phyloP scores from a whole-genome alignment of 2,113 vertebrate species.

The Etia nguti region DNA sequence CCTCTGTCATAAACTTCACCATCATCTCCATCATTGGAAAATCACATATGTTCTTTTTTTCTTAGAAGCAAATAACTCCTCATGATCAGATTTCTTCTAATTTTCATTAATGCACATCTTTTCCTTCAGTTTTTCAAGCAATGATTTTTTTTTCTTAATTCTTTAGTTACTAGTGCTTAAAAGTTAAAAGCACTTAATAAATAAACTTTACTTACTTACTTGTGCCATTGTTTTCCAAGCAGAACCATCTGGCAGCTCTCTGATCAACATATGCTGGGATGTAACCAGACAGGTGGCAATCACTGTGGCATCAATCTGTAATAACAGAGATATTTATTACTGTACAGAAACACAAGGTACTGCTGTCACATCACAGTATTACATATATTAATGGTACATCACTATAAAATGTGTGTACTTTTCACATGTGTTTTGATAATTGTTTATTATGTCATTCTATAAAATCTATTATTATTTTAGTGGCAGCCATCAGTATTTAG shows the following conservation, averaged over 20 bases:
- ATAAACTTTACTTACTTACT: neutral
- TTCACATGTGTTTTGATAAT: neutral
- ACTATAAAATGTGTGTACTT: neutral
- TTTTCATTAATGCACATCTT: neutral
- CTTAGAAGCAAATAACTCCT: neutral
- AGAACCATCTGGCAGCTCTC: neutral
- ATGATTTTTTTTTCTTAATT: neutral
- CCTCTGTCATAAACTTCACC: neutral
- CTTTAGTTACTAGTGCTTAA: neutral
- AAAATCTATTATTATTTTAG: neutral
- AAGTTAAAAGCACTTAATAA: neutral
- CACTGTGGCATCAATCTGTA: neutral
- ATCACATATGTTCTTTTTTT: neutral
- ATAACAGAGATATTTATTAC: neutral
- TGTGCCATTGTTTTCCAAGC: neutral
- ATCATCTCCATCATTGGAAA: neutral
- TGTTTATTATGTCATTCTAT: neutral
- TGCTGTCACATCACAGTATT: neutral
- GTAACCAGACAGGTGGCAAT: neutral
- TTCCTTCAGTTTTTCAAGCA: neutral
- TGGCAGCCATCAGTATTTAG: neutral
- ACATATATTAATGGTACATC: neutral
- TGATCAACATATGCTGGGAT: neutral
- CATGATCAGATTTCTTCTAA: neutral
- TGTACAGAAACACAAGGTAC: neutral